Base-by-base conservation (phyloP, 2,797 vertebrate genomes). In the Hydrolagus colliei region DNA sequence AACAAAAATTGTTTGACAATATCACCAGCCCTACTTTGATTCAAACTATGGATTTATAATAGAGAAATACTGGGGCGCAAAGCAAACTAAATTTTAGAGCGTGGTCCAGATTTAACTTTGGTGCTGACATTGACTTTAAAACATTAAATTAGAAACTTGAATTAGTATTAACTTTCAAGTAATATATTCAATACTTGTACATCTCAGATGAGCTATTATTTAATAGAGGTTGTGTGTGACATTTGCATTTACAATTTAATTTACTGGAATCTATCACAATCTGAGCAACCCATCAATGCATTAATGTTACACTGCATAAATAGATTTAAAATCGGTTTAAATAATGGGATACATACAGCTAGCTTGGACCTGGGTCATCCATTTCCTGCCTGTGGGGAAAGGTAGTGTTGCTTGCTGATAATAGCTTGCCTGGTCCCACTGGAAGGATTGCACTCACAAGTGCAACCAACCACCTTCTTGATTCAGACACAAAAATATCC, bases 401-500 rank as follows among this genome's bases (percentile, higher is more conserved):
- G 35, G 13, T 63, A 32, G 27, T 18, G 32, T 5, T 27, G 61
- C 79, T 5, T 27, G 61, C 79, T 68, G 79, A 71, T 65, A 67
- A 84, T 41, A 84, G 79, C 65, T 84, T 35, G 18, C 35, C 9
- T 84, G 65, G 65, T 84, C 65, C 79, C 79, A 12, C 11, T 71
- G 79, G 79, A 71, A 71, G 4, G 2, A 71, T 41, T 84, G 65
- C 27, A 84, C 79, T 84, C 67, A 71, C 32, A 84, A 84, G 79
- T 59, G 35, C 27, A 84, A 67, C 16, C 71, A 84, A 84, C 65
- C 79, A 84, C 65, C 65, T 84, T 67, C 65, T 27, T 8, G 65
- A 84, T 84, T 84, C 65, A 71, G 79, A 35, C 79, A 18, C 63
- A 84, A 84, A 84, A 84, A 52, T 67, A 71, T 84, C 65, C 71